Base-by-base conservation (phyloP, 1,140 invertebrate species). In the Alviniconcha marisindica region DNA sequence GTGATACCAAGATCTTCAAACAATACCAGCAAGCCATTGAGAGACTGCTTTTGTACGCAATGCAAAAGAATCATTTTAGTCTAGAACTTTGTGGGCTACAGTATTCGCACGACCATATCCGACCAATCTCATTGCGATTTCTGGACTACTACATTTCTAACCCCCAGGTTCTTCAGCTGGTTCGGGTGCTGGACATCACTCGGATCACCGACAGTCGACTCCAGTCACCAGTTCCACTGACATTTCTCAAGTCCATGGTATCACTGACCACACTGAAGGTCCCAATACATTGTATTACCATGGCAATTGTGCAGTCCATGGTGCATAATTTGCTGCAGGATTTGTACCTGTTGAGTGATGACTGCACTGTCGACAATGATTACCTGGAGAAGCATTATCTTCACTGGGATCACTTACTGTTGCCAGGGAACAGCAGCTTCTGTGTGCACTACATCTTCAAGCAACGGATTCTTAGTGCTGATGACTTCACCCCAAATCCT, bases 21-120 rank as follows among this genome's bases (percentile, higher is more conserved):
- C 78, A 80, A 38, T 80, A 80, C n/a, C 78, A 80, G 38, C 54
- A 66, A 21, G 78, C 78, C 60, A 80, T 80, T 42, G 56, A 66
- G n/a, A 80, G 38, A 28, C 38, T 80, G 78, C 48, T 80, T 1
- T 3, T 69, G 78, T 66, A 80, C 31, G 78, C 78, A 66, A 14
- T 69, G 2, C 40, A 63, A n/a, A 40, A 31, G 40, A 60, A 18
- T 24, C 54, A 31, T 3, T 80, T 80, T 38, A 80, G 40, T 10
- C 78, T 80, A 21, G 78, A 80, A 44, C 56, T 80, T 36, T 80
- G 78, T 66, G 56, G 78, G 7, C 40, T 80, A 31, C 78, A 44
- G 60, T 80, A 80, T 31, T 66, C 56, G 69, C 54, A 80, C 3
- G 56, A 80, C 31, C 78, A 80, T 28, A 66, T 80, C n/a, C 54